Evolutionary conservation across 64 coral and sea anemone species (phyloP), one percentile per base, ranked within the genome.

Genomic region (Exaiptasia diaphana): DNA sequence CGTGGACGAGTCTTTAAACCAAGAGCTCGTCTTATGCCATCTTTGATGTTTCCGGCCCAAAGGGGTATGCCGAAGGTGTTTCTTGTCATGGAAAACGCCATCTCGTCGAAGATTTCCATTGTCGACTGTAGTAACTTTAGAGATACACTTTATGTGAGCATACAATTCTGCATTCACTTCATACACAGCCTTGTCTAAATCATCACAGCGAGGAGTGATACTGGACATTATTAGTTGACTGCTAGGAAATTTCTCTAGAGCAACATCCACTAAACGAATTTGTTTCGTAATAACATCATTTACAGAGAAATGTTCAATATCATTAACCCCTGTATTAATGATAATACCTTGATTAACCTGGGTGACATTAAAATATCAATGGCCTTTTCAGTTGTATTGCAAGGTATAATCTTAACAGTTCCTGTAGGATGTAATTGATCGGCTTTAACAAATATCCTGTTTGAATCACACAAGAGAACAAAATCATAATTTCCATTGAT

Each of bases 391-490:
- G 59, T 61, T 25, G 73, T 77, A 14, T 53, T 50, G 32, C 84
- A 87, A 7, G 73, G 53, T 17, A 87, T 67, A 38, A 87, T 67
- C 21, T 26, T 64, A 28, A 36, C 29, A 3, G 57, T 64, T 34
- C 57, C 58, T 27, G 50, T 75, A 4, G 54, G 49, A 37, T 38
- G 63, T 68, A 87, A 67, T 12, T 23, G 22, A 25, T 68, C 17
- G 6, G 32, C 72, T 12, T 77, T 62, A 37, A 78, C 52, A 41
- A 77, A 78, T 49, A 33, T 20, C 67, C 73, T 50, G 42, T 87
- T 87, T 67, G 73, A 68, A 40, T 87, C 84, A 25, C 74, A 67
- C 37, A 87, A 23, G 11, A 69, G 21, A 17, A 78, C 73, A 64
- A 87, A 62, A 61, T 87, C 61, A 27, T 63, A 65, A 55, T 84